Base-by-base conservation (phyloP, 2,797 vertebrate genomes). In the Cygnus olor region DNA sequence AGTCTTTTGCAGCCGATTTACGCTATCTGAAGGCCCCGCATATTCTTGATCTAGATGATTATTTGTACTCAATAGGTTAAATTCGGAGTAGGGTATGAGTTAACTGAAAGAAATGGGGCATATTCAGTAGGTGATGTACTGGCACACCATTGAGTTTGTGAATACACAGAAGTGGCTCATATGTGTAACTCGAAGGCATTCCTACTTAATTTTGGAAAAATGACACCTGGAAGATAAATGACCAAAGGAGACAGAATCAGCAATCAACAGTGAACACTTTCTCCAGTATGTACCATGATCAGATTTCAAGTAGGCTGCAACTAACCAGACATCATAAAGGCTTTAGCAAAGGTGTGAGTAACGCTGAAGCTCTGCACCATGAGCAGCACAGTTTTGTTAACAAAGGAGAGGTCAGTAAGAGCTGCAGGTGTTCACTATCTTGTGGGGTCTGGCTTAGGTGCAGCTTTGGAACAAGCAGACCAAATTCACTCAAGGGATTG, bases 201-300 rank as follows among this genome's bases (percentile, higher is more conserved):
- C 49, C 34, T 63, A 2, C 42, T 80, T 61, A 7, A 11, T 44
- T 85, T 63, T 70, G 68, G 6, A 27, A 70, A 83, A 77, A 45
- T 27, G 13, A 68, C 30, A 56, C 53, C 34, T 53, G 11, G 10
- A 25, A 14, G 15, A 68, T 27, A 54, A 38, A 51, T 15, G 28
- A 53, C 22, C 3, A 3, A 14, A 69, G 18, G 38, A 60, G 45
- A 28, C 14, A 58, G 54, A n/a, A 12, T 72, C 40, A 34, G 21
- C 34, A 83, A 17, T n/a, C 36, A 12, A 34, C 17, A 53, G 42
- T 8, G 32, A 91, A 38, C 14, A 13, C 28, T 38, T 32, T 21
- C 24, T 90, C 36, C 0, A 0, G 4, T 36, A 22, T 10, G 30
- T 36, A 8, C 16, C 10, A 8, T 16, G 30, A 49, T 63, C 21